Base-by-base conservation (phyloP, 2,888 invertebrate species). In the Lamellibrachia satsuma region DNA sequence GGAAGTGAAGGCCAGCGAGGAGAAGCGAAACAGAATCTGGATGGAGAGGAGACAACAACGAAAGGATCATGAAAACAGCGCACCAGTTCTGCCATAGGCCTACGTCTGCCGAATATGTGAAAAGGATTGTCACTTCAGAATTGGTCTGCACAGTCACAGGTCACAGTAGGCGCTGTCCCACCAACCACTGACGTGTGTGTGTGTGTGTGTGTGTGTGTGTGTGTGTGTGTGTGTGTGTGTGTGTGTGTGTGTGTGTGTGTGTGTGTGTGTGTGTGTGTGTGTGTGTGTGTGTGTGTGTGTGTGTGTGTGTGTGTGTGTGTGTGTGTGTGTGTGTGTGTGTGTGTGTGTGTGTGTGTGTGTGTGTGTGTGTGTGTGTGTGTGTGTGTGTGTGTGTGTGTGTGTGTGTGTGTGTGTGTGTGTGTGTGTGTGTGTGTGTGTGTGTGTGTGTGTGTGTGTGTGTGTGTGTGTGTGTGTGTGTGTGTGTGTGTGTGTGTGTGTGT, bases 181-280 rank as follows among this genome's bases (percentile, higher is more conserved):
- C n/a, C n/a, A n/a, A n/a, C n/a, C n/a, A n/a, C n/a, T n/a, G n/a
- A n/a, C n/a, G 1, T 90, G 90, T 90, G 90, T 90, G 90, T 90
- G 90, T 90, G 90, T 90, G 90, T 90, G 90, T 90, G 90, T 90
- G 90, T 90, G 90, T 90, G 90, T 90, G 90, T 90, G 90, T 90
- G 90, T 90, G 90, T 90, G 90, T 90, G 90, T 90, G 90, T 90
- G 90, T 90, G 90, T 90, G 90, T 90, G 90, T 90, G 90, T 90
- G 90, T 90, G 90, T 90, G 90, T 90, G 90, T 90, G 90, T 90
- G 90, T 90, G 90, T 90, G 90, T 90, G 90, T 90, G 90, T 90
- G 90, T 90, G 90, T 90, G 90, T 90, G 90, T 90, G 90, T 90
- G 90, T 90, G 90, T 90, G 90, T 90, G 90, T 90, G 90, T 90